Conservation (phyloP, 2,888 invertebrate species). For the Stegophylla sp. region DNA sequence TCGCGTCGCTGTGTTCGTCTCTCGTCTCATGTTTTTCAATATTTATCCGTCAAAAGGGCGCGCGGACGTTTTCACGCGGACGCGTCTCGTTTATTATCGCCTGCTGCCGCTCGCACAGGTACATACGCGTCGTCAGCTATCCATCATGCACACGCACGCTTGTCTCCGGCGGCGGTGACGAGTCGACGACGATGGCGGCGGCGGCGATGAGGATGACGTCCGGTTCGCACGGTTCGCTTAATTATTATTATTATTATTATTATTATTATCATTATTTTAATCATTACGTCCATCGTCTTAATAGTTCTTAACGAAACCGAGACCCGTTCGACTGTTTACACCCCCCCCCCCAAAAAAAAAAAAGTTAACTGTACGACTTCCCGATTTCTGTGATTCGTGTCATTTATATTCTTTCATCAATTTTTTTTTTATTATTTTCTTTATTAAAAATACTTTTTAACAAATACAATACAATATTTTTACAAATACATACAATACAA, state of each 20-base stretch:
- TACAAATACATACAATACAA: too few species aligned
- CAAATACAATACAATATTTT: too few species aligned
- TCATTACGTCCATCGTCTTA: background rate
- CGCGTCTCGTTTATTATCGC: conserved; percentile 42
- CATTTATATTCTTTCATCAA: too few species aligned
- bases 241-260: conserved; percentile 5
- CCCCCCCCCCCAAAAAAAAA: too few species aligned
- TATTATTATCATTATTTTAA: background rate
- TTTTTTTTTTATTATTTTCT: too few species aligned
- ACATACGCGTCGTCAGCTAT: background rate
- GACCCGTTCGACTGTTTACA: background rate
- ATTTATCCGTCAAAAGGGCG: conserved; percentile 23
- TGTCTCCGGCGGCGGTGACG: conserved; percentile 11
- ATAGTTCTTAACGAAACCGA: background rate
- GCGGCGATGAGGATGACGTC: conserved; percentile 3
- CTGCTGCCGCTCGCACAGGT: background rate
- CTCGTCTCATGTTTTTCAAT: background rate
- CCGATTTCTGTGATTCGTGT: too few species aligned
- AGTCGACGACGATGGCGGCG: background rate
- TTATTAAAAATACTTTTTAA: too few species aligned
- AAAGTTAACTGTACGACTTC: too few species aligned
- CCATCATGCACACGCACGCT: conserved; percentile 33
- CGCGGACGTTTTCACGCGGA: conserved; percentile 40
- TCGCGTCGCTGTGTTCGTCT: background rate
- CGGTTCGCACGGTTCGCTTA: conserved; percentile 23